Conservation (phyloP, 1,140 invertebrate species). For the Diuraphis noxia region DNA sequence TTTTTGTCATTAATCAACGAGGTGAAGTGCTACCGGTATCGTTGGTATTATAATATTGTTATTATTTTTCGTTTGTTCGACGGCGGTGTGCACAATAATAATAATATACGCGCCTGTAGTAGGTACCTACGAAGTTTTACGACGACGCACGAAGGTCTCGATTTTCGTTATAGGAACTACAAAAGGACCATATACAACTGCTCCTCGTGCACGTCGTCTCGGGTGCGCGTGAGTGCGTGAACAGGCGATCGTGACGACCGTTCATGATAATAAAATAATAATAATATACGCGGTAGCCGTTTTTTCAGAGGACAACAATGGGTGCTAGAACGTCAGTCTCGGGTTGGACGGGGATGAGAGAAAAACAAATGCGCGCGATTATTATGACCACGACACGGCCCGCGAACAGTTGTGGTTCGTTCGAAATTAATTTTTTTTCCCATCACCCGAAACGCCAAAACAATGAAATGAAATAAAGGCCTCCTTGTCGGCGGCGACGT, state of each 20-base stretch:
- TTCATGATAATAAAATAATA: neutral
- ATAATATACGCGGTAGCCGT: neutral
- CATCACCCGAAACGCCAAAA: neutral
- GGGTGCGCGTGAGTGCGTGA: neutral
- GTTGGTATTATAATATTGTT: neutral
- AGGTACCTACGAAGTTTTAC: neutral
- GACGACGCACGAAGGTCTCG: neutral
- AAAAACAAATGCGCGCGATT: neutral
- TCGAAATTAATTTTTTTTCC: neutral
- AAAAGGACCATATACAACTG: neutral
- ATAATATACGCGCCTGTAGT: neutral
- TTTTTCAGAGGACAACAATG: neutral
- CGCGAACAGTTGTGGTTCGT: no score
- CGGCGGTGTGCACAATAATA: neutral
- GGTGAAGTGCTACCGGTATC: slow-evolving; percentile 25
- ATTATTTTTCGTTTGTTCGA: neutral
- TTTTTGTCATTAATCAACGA: slow-evolving; percentile 23
- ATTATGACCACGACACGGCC: no score
- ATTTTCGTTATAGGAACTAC: neutral
- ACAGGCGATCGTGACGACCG: neutral
- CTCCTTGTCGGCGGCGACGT: neutral
- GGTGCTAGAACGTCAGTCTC: neutral
- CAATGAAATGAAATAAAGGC: neutral
- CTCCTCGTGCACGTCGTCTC: neutral
- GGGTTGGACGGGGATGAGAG: neutral